Evolutionary conservation across 2,113 vertebrate genomes (phyloP), one percentile per base, ranked within the genome.

Genomic region (Podarcis raffonei): DNA sequence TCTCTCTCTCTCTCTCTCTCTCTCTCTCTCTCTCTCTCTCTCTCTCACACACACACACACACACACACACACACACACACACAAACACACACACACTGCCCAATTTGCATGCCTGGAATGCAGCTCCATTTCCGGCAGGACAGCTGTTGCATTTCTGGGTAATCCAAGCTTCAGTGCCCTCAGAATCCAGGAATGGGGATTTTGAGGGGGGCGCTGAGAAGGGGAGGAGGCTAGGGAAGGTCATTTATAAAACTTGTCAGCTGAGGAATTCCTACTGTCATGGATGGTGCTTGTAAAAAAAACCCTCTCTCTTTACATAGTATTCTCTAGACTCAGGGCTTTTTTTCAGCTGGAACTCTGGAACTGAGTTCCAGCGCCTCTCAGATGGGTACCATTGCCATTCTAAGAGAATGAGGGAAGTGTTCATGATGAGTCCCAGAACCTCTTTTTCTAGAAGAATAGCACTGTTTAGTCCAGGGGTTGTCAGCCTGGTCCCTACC

Each of bases 61-160:
- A 6, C 42, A 42, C 42, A 42, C 42, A 48, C 42, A 48, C 42
- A 48, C 42, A 48, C 42, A 48, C 42, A 71, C 69, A 6, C 69
- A 27, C 30, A 48, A 8, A 48, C 42, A 48, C 48, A 48, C 48
- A 12, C 48, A 48, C 48, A 48, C 72, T 32, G 15, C 20, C 11
- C 6, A 48, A 65, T 65, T 35, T 75, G 27, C 72, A 69, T 25
- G 35, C 6, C 9, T 83, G 89, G 84, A 90, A 90, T 90, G 72
- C 20, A 25, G 48, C 85, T 77, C 80, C 81, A 22, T 87, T 90
- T 83, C 85, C 74, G 81, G 48, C 65, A 12, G 80, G 53, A 82
- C 85, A 83, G 81, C 89, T 90, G 89, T 78, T 87, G 27, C 35
- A 18, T 62, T 87, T 87, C 89, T 87, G 74, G 85, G 48, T 90